phyloP scores from a whole-genome alignment of 92 coral and sea anemone genomes.

The Zoanthus gigantus region DNA sequence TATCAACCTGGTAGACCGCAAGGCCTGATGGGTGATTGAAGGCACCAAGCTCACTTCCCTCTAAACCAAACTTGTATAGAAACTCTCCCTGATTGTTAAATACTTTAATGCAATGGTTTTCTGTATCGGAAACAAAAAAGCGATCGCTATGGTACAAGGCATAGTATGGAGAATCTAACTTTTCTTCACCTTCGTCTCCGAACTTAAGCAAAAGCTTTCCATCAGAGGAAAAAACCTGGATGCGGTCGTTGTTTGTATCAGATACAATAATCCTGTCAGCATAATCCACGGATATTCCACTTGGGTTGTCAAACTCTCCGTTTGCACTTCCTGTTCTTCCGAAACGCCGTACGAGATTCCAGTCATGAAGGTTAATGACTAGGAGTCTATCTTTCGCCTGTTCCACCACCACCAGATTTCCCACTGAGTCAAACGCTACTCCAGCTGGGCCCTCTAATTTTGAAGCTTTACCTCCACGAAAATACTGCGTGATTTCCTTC shows the following conservation, averaged over 20 bases:
- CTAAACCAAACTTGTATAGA: conserved; percentile 40
- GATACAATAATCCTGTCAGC: conserved; percentile 33
- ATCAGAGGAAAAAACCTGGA: conserved; percentile 33
- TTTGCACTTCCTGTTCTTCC: conserved; percentile 26
- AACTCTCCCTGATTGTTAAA: conserved; percentile 20
- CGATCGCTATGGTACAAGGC: conserved; percentile 14
- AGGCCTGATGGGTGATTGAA: conserved; percentile 43
- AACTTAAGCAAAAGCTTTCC: conserved; percentile 27
- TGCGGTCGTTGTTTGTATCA: conserved; percentile 43
- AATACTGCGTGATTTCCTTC: conserved; percentile 31
- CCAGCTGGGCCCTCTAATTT: conserved; percentile 34
- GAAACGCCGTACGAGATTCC: conserved; percentile 41
- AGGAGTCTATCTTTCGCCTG: conserved; percentile 37
- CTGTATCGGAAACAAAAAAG: conserved; percentile 51
- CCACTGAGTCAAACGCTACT: conserved; percentile 22
- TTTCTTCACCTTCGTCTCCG: conserved; percentile 22
- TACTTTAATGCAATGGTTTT: conserved; percentile 47
- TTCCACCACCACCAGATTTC: conserved; percentile 35
- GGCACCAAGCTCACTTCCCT: conserved; percentile 39
- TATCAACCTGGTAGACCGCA: conserved; percentile 31
- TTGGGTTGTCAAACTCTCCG: conserved; percentile 36
- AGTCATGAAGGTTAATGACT: conserved; percentile 12
- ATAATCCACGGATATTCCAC: conserved; percentile 21
- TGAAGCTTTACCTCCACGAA: conserved; percentile 26
- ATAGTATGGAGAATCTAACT: conserved; percentile 32